Evolutionary conservation across 2,888 invertebrate genomes (phyloP).

Genomic region (Amblyjoppa fuscipennis): DNA sequence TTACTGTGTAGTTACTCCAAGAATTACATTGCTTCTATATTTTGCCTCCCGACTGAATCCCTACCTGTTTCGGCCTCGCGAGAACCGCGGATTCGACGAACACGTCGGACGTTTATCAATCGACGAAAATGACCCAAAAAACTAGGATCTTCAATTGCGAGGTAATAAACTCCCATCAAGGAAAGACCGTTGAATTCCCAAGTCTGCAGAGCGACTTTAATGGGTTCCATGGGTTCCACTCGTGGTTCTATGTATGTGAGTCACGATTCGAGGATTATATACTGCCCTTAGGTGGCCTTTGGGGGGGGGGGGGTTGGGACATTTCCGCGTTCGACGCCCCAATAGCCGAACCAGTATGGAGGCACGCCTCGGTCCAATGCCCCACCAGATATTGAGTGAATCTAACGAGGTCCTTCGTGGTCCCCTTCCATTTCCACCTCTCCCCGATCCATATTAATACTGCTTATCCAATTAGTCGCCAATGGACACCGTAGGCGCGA

Average conservation of each 20-base stretch:
- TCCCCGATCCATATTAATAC: constrained; percentile 71
- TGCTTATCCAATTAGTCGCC: constrained; percentile 77
- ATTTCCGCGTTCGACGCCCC: constrained; percentile 33
- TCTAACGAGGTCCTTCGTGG: constrained; percentile 72
- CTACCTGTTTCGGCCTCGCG: too few relatives aligned
- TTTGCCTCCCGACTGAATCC: too few relatives aligned
- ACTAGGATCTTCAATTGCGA: background rate
- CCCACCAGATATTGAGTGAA: constrained; percentile 74
- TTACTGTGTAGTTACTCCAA: too few relatives aligned
- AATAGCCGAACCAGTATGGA: background rate
- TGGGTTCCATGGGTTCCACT: background rate
- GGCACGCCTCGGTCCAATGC: constrained; percentile 27
- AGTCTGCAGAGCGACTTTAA: background rate
- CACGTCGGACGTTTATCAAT: too few relatives aligned
- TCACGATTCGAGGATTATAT: constrained; percentile 58
- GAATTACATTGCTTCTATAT: too few relatives aligned
- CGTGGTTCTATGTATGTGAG: constrained; percentile 17
- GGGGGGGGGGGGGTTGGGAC: constrained; percentile 31
- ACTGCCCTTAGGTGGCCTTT: constrained; percentile 7
- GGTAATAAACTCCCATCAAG: constrained; percentile 18
- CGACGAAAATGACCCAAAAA: too few relatives aligned
- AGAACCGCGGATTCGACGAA: too few relatives aligned
- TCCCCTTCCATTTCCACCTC: constrained; percentile 35
- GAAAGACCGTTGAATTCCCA: background rate
- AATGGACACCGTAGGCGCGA: constrained; percentile 65